These are phyloP conservation scores for Austrolebias charrua DNA, from an alignment of 2,797 vertebrate species.

Conservation along the genomic window DNA sequence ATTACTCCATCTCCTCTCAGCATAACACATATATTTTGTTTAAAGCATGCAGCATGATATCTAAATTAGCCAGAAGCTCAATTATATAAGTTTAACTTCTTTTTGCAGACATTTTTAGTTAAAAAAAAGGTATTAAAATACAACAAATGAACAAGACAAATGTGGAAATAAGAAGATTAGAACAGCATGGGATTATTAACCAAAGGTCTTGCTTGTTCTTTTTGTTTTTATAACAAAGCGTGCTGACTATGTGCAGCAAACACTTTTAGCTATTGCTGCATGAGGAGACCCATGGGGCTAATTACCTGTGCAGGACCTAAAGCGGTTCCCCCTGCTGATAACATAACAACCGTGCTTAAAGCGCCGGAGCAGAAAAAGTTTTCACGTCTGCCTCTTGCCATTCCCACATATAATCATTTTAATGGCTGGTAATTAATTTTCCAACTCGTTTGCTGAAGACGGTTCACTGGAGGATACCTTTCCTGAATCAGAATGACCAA, in stretches of 20 bases:
- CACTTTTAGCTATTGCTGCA: not conserved
- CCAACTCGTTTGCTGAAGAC: conserved; percentile 4
- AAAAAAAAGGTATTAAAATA: not conserved
- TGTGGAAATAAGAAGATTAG: not conserved
- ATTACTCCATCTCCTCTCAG: too few relatives aligned
- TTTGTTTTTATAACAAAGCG: not conserved
- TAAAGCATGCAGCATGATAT: too few relatives aligned
- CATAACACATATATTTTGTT: too few relatives aligned
- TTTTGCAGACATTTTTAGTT: too few relatives aligned
- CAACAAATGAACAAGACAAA: conserved; percentile 2
- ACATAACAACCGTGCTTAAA: conserved; percentile 19
- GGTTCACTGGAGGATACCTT: conserved; percentile 12
- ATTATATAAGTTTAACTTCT: too few relatives aligned
- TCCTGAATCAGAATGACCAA: conserved; percentile 10
- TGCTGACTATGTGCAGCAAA: not conserved
- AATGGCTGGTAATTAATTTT: conserved; percentile 42
- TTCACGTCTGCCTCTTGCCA: conserved; percentile 6
- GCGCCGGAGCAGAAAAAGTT: not conserved
- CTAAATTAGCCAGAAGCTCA: too few relatives aligned
- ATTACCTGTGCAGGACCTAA: conserved; percentile 9
- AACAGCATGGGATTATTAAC: not conserved
- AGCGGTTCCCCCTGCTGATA: conserved; percentile 28
- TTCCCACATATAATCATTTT: conserved; percentile 22
- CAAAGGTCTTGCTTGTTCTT: not conserved
- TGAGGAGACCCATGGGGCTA: conserved; percentile 10